Conservation (phyloP, 1,140 invertebrate species). For the Chelonus insularis region DNA sequence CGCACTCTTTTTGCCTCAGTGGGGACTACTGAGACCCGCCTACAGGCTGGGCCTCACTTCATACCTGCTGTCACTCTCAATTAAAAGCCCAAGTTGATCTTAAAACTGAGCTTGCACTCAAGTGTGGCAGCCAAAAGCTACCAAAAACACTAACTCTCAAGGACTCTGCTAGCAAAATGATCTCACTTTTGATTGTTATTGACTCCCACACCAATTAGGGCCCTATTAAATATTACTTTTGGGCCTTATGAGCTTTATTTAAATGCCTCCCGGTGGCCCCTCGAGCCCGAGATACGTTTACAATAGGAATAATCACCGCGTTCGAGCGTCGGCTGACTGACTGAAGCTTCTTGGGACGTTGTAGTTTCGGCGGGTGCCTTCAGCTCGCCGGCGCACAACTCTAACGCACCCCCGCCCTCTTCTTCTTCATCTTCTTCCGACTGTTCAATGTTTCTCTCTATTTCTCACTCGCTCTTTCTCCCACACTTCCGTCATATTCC, state of each 20-base stretch:
- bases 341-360: slow-evolving; percentile 42
- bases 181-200: too few species aligned
- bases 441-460: too few species aligned
- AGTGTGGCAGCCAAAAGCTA: too few species aligned
- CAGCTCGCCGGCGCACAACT: slow-evolving; percentile 27
- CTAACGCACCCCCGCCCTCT: not conserved
- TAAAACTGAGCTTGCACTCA: too few species aligned
- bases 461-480: slow-evolving; percentile 11
- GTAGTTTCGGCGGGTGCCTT: slow-evolving; percentile 46
- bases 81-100: too few species aligned
- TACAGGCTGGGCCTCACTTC: slow-evolving; percentile 20
- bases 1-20: slow-evolving; percentile 5
- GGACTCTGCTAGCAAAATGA: too few species aligned
- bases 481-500: slow-evolving; percentile 1
- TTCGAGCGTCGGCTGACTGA: slow-evolving; percentile 51
- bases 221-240: too few species aligned
- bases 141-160: too few species aligned
- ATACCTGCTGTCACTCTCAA: slow-evolving; percentile 4
- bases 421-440: not conserved
- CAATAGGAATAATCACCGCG: slow-evolving; percentile 53
- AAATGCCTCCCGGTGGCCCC: too few species aligned
- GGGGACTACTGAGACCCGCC: slow-evolving; percentile 16
- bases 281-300: slow-evolving; percentile 25
- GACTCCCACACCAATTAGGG: too few species aligned
- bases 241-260: too few species aligned